Conservation (phyloP, 1,140 invertebrate species). For the Drosophila mojavensis region DNA sequence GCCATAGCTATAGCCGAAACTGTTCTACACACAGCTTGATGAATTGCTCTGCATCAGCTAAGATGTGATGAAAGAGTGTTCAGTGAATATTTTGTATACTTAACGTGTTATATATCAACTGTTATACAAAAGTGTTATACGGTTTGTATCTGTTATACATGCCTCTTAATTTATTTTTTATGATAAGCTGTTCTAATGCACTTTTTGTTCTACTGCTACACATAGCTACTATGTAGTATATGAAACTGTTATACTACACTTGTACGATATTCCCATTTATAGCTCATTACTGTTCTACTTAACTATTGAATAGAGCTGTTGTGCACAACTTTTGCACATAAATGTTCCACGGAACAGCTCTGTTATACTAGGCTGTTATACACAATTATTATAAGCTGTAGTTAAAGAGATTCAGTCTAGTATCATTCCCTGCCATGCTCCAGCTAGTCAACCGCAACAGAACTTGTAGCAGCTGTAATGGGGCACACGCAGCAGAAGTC, state of each 20-base stretch:
- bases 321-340: not conserved
- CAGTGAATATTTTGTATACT: no score
- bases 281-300: not conserved
- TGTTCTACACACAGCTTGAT: no score
- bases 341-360: not conserved
- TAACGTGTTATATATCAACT: not conserved
- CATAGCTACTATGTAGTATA: no score
- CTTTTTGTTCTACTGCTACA: no score
- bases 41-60: no score
- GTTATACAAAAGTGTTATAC: slow-evolving; percentile 2
- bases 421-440: not conserved
- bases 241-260: no score
- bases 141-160: no score
- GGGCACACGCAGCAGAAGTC: not conserved
- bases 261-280: not conserved
- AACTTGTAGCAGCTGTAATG: not conserved
- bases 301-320: not conserved
- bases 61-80: no score
- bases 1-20: no score
- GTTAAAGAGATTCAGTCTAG: not conserved
- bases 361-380: not conserved
- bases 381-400: not conserved
- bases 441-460: not conserved
- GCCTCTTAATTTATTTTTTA: no score
- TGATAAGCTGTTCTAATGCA: no score